Evolutionary conservation across 92 coral and sea anemone genomes (phyloP).

Genomic region (Desmophyllum pertusum): DNA sequence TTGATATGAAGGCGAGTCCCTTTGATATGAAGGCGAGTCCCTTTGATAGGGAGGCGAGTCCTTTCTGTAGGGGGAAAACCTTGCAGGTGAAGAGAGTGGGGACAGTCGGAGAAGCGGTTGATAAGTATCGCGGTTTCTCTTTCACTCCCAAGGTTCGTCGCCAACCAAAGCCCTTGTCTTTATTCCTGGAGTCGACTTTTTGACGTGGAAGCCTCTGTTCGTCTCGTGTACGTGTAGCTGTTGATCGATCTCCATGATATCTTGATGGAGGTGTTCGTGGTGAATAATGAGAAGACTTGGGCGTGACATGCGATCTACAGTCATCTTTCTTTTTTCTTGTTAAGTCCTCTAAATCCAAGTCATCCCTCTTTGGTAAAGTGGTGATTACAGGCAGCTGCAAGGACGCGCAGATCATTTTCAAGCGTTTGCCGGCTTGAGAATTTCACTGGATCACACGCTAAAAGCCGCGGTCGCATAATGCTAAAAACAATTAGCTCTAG

Average conservation of each 20-base stretch:
- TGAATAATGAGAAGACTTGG: conserved; percentile 4
- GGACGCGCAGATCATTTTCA: conserved; percentile 25
- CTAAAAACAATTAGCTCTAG: conserved; percentile 28
- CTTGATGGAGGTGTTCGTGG: conserved; percentile 28
- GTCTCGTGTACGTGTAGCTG: too few species aligned
- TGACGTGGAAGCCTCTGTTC: neutral
- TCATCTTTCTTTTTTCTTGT: conserved; percentile 17
- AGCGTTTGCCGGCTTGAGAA: neutral
- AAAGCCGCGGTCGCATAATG: conserved; percentile 19
- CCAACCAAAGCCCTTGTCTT: conserved; percentile 2
- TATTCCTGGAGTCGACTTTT: conserved; percentile 7
- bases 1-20: too few species aligned
- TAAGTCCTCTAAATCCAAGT: neutral
- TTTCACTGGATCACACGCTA: conserved; percentile 27
- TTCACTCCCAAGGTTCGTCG: too few species aligned
- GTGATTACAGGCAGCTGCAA: conserved; percentile 27
- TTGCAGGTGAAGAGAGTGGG: neutral
- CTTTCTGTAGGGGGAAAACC: too few species aligned
- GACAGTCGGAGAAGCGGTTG: too few species aligned
- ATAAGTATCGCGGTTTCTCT: neutral
- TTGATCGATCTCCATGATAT: neutral
- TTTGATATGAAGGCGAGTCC: too few species aligned
- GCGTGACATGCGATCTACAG: conserved; percentile 5
- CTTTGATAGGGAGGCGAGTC: conserved; percentile 3
- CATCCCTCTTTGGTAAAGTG: neutral